These are phyloP conservation scores for Sphaerophoria taeniata DNA, from an alignment of 2,888 invertebrate species.

Conservation along the genomic window DNA sequence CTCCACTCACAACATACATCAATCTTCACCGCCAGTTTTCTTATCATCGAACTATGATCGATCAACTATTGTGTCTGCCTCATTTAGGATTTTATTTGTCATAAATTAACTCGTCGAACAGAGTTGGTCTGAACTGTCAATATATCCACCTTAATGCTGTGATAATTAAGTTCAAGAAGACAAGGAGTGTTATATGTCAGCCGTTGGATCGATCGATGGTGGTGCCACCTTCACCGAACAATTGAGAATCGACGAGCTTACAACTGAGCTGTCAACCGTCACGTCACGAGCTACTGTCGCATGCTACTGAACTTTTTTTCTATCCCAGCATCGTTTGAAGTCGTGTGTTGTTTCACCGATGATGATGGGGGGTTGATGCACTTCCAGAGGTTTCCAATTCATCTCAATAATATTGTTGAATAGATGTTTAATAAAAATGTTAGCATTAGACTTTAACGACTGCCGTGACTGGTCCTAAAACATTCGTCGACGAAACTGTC, in stretches of 20 bases:
- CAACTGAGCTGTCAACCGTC: conserved; percentile 51
- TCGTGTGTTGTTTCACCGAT: background rate
- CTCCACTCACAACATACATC: conserved; percentile 51
- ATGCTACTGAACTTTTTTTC: conserved; percentile 58
- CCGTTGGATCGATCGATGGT: conserved; percentile 1
- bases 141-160: conserved; percentile 61
- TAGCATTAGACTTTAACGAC: conserved; percentile 58
- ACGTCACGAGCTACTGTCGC: conserved; percentile 45
- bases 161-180: conserved; percentile 54
- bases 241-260: conserved; percentile 45
- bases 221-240: conserved; percentile 1
- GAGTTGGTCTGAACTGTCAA: conserved; percentile 50
- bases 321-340: no score
- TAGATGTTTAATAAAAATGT: conserved; percentile 41
- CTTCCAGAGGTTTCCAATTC: background rate
- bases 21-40: conserved; percentile 33
- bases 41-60: conserved; percentile 44
- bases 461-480: conserved; percentile 38
- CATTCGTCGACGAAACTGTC: conserved; percentile 59
- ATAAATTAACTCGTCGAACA: conserved; percentile 60
- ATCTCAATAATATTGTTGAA: no score
- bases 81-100: conserved; percentile 61
- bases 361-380: conserved; percentile 6
- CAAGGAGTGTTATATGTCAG: conserved; percentile 8
- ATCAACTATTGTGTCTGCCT: conserved; percentile 54